phyloP scores from a whole-genome alignment of 2,888 invertebrate genomes.

The Trichogramma dendrolimi region DNA sequence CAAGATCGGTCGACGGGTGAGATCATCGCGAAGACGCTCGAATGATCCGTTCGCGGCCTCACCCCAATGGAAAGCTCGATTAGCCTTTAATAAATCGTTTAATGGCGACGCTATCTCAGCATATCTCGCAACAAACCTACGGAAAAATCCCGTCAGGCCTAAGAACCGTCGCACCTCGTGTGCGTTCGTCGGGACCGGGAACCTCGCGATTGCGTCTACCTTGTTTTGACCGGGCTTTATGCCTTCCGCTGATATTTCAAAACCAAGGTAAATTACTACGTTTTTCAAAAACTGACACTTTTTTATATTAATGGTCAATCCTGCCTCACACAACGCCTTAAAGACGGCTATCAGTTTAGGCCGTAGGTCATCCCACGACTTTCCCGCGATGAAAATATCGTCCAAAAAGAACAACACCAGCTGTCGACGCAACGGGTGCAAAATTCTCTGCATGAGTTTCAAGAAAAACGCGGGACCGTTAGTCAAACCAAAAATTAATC shows the following conservation, averaged over 20 bases:
- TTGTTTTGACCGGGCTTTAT: conserved; percentile 29
- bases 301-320: conserved; percentile 36
- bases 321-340: conserved; percentile 29
- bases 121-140: conserved; percentile 16
- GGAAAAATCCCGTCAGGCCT: conserved; percentile 20
- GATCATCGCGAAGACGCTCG: not conserved
- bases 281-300: conserved; percentile 36
- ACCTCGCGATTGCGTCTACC: conserved; percentile 26
- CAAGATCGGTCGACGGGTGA: no score
- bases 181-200: conserved; percentile 7
- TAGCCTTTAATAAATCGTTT: not conserved
- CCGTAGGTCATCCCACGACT: conserved; percentile 32
- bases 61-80: not conserved
- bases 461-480: no score
- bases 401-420: conserved; percentile 32
- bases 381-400: conserved; percentile 18
- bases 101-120: conserved; percentile 1
- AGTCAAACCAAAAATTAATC: no score
- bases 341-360: conserved; percentile 32
- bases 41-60: not conserved
- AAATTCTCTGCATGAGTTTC: no score
- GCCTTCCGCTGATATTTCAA: conserved; percentile 18
- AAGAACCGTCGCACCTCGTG: conserved; percentile 14
- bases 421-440: no score
- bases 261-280: conserved; percentile 38